These are phyloP conservation scores for Microcebus griseorufus DNA, from an alignment of 2,113 vertebrate genomes.

Conservation along the genomic window DNA sequence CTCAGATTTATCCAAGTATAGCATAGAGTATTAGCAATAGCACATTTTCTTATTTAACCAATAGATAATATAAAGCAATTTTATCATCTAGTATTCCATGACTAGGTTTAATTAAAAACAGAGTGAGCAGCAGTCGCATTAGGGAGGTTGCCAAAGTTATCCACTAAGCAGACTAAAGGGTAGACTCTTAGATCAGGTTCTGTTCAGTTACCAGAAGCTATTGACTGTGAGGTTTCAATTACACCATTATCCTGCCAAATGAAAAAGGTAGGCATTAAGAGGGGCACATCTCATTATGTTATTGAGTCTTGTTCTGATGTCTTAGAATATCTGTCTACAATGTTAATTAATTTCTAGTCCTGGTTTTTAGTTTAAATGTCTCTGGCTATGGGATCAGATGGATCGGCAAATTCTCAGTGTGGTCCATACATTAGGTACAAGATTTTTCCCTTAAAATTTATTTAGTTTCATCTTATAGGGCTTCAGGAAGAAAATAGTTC, in stretches of 20 bases:
- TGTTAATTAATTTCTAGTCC: neutral
- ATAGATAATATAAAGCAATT: neutral
- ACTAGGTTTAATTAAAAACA: neutral
- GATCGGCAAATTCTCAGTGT: neutral
- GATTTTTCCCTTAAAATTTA: neutral
- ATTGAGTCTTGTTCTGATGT: neutral
- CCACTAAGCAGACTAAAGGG: neutral
- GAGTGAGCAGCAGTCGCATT: neutral
- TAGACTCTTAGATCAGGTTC: neutral
- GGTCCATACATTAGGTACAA: neutral
- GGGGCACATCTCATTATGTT: neutral
- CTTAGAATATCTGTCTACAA: neutral
- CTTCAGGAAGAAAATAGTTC: neutral
- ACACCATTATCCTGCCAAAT: neutral
- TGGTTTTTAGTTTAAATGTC: neutral
- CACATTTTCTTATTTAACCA: neutral
- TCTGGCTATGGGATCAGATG: neutral
- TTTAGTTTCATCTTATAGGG: neutral
- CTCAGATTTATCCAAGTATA: neutral
- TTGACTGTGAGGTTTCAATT: neutral
- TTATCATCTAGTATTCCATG: neutral
- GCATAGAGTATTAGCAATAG: neutral
- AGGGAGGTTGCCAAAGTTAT: neutral
- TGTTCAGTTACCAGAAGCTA: neutral
- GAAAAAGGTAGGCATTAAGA: neutral